These are phyloP conservation scores for Nemoura dubitans DNA, from an alignment of 2,888 invertebrate genomes.

Conservation along the genomic window DNA sequence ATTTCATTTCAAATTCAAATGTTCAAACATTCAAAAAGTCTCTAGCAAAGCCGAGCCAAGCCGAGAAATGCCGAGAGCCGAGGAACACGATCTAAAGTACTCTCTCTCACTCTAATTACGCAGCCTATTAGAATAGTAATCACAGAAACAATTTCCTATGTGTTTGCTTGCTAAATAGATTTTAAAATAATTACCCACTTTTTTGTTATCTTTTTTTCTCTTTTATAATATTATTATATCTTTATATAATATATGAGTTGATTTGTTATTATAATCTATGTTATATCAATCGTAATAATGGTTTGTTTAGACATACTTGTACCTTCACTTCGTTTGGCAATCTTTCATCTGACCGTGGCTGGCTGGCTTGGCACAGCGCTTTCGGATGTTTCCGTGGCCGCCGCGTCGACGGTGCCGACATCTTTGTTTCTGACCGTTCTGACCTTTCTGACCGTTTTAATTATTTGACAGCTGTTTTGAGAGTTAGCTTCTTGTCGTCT, in stretches of 20 bases:
- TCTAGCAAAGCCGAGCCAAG: no score
- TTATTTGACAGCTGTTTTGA: no score
- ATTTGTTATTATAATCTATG: background rate
- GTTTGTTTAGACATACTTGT: slow-evolving; percentile 2
- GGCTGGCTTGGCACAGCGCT: background rate
- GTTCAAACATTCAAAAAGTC: no score
- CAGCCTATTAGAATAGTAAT: background rate
- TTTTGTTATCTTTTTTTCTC: background rate
- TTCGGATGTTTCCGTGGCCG: no score
- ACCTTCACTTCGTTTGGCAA: background rate
- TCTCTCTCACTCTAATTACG: no score
- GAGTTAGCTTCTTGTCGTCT: no score
- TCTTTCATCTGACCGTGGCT: background rate
- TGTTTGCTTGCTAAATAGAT: slow-evolving; percentile 5
- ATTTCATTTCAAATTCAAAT: no score
- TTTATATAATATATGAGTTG: slow-evolving; percentile 12
- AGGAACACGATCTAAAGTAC: no score
- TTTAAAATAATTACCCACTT: background rate
- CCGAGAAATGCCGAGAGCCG: no score
- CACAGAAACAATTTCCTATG: background rate
- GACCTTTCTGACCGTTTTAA: no score
- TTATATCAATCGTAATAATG: background rate
- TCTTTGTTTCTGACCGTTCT: no score
- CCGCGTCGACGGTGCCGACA: no score
- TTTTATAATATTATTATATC: slow-evolving; percentile 1